Evolutionary conservation across 2,888 invertebrate genomes (phyloP), one percentile per base, ranked within the genome.

Genomic region (Euzetes globulus): DNA sequence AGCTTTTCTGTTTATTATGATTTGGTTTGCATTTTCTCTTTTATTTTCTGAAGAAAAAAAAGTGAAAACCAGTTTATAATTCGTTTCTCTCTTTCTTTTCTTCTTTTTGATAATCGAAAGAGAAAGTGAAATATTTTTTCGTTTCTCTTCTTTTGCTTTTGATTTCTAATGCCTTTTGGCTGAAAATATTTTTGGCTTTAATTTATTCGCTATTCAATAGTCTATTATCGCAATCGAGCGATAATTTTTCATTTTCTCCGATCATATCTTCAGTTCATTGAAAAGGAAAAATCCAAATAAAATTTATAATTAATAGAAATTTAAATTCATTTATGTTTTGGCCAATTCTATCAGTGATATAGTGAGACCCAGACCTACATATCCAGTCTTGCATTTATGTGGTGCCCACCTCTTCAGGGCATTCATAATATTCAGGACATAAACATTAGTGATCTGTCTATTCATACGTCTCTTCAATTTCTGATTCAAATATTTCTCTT

Each of bases 301-400:
- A 22, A 13, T 22, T 55, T 55, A 55, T 22, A 22, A 55, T 60
- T 29, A 60, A 60, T 60, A 3, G 6, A 60, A 6, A 9, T 22
- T 60, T 1, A 60, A 58, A 27, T 58, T 58, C 3, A 58, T 58
- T 6, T 58, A 58, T 17, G 17, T 58, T 22, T 25, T 27, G 58
- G 2, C 58, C 17, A 58, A 27, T 27, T 58, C 5, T 58, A 27
- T 27, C 9, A 13, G 9, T 58, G 25, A 25, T 58, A 25, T 13
- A 58, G 27, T 60, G 60, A 60, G 60, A 60, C 60, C 60, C 60
- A 60, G 60, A 60, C 60, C 60, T 60, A 60, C 33, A 60, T 60
- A 29, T 60, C 3, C 17, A 60, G 17, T 33, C 2, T 29, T 27
- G 27, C 4, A 19, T 55, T 55, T 55, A 55, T 55, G 19, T 7